Conservation (phyloP, 2,797 vertebrate species). For the Betta splendens region DNA sequence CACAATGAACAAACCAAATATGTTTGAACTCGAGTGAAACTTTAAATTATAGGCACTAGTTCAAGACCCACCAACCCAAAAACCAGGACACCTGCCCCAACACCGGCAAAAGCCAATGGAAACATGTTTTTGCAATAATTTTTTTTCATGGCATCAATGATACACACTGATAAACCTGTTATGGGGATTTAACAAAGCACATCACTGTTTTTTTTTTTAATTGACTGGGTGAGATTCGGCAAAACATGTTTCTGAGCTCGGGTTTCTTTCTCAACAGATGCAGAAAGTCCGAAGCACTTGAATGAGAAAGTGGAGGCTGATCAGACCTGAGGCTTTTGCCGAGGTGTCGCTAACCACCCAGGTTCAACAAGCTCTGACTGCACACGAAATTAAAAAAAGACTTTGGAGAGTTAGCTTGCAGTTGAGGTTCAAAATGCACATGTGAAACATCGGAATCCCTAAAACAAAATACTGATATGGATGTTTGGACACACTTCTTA, state of each 20-base stretch:
- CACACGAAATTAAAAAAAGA: slow-evolving; percentile 54
- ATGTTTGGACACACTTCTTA: slow-evolving; percentile 76
- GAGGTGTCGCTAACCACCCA: slow-evolving; percentile 7
- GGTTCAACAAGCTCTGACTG: slow-evolving; percentile 21
- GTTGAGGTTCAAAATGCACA: slow-evolving; percentile 73
- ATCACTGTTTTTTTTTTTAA: slow-evolving; percentile 18
- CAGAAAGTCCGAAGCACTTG: slow-evolving; percentile 29
- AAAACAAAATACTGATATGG: slow-evolving; percentile 78
- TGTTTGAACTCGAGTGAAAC: slow-evolving; percentile 83
- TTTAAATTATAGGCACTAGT: slow-evolving; percentile 99
- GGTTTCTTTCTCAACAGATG: slow-evolving; percentile 11
- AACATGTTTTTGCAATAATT: slow-evolving; percentile 11
- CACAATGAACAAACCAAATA: slow-evolving; percentile 82
- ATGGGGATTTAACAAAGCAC: slow-evolving; percentile 21
- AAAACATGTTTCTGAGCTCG: slow-evolving; percentile 1
- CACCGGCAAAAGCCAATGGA: slow-evolving; percentile 54
- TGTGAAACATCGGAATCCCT: slow-evolving; percentile 54
- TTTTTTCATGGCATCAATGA: slow-evolving; percentile 38
- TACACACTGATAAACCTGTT: slow-evolving; percentile 33
- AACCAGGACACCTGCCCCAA: slow-evolving; percentile 51
- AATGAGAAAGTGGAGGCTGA: slow-evolving; percentile 20
- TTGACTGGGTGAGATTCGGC: slow-evolving; percentile 15
- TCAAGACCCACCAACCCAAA: slow-evolving; percentile 71
- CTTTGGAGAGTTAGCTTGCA: slow-evolving; percentile 83
- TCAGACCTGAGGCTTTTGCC: slow-evolving; percentile 50